Evolutionary conservation across 1,140 invertebrate species (phyloP), one percentile per base, ranked within the genome.

Genomic region (Cydia splendana): DNA sequence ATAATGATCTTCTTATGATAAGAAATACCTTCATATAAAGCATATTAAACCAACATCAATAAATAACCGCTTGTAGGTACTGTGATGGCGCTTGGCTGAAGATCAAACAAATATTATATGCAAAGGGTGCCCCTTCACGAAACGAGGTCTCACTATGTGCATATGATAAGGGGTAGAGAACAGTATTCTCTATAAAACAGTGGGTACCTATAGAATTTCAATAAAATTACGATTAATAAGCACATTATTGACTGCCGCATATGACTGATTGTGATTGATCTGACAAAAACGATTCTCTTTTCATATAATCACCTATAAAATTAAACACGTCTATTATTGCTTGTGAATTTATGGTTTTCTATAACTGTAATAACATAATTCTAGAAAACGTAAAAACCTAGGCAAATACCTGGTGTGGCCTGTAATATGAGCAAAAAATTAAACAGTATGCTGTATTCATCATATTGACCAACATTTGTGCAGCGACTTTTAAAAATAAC

Each of bases 71-170:
- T 28, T 6, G 48, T n/a, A n/a, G n/a, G n/a, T 78, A 78, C 81
- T 77, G 65, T 71, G 74, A 78, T 78, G 79, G 80, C 83, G 81
- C 82, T 82, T 62, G 45, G 75, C 53, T 67, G 80, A 83, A 90
- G 89, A 91, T 92, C 90, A 92, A 92, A 92, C 88, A 89, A 88
- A 80, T 82, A 80, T 81, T 85, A 76, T 82, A 86, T 84, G 79
- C 82, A 85, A 81, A 88, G 87, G 88, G 88, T 88, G 81, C 80
- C 82, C 82, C 80, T 81, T 80, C 78, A 80, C 78, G 80, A 79
- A 83, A 84, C 83, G 77, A 80, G 82, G 82, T 81, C 80, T 86
- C 82, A 83, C 82, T 85, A 85, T 87, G 78, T 84, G 80, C 82
- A 83, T 82, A 83, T 79, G 24, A 84, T 65, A 75, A 65, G 65